Percentiles rank a stretch among this genome's conserved stretches.
phyloP scores from a whole-genome alignment of 1,140 invertebrate species.

The Anastatus disparis region DNA sequence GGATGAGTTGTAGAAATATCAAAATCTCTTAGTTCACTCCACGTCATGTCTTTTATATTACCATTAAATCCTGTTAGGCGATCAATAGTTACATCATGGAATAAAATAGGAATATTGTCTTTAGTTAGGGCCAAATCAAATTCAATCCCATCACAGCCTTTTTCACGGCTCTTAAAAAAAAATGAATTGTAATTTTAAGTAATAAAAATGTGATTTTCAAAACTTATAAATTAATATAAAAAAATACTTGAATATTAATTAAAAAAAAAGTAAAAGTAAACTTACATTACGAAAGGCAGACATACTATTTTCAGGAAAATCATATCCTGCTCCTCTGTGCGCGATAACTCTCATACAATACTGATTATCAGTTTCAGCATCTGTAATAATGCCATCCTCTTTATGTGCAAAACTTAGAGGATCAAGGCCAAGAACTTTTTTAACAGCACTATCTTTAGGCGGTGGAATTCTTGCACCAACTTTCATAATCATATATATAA shows the following conservation, averaged over 20 bases:
- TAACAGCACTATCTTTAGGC: constrained; percentile 52
- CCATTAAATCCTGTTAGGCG: constrained; percentile 72
- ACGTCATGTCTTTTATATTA: constrained; percentile 71
- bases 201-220: too few relatives aligned
- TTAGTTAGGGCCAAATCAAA: constrained; percentile 79
- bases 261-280: constrained; percentile 21
- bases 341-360: constrained; percentile 70
- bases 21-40: constrained; percentile 71
- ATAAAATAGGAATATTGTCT: constrained; percentile 78
- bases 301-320: constrained; percentile 81
- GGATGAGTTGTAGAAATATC: constrained; percentile 76
- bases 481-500: constrained; percentile 45
- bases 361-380: constrained; percentile 49
- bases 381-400: constrained; percentile 42
- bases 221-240: too few relatives aligned
- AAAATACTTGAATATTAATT: too few relatives aligned
- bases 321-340: constrained; percentile 76
- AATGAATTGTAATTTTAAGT: neutral
- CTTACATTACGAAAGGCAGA: constrained; percentile 76
- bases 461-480: constrained; percentile 53
- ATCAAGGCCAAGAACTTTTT: constrained; percentile 64
- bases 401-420: constrained; percentile 42
- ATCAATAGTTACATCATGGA: constrained; percentile 79
- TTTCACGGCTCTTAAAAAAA: constrained; percentile 71
- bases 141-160: constrained; percentile 78